A percentile compares a stretch with the other conserved stretches of the same genome.
Evolutionary conservation across 2,888 invertebrate genomes (phyloP).

Genomic region (Syrista parreyssii): DNA sequence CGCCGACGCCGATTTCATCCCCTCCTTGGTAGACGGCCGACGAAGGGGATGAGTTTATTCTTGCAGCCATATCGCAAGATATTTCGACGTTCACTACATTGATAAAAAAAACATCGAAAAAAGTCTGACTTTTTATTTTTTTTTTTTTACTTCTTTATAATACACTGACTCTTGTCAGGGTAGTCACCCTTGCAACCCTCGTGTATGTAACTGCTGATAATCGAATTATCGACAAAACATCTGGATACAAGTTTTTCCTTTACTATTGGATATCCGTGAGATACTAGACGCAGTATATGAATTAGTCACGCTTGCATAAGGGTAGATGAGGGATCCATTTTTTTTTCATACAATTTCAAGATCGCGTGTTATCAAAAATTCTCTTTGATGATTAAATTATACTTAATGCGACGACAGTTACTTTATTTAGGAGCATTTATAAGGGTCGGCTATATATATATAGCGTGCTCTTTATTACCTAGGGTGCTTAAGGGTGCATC

Average conservation of each 20-base stretch:
- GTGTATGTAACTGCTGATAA: not conserved
- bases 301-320: not conserved
- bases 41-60: not conserved
- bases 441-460: not conserved
- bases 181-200: not conserved
- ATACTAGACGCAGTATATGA: not conserved
- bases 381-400: not conserved
- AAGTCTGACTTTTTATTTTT: too few relatives aligned
- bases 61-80: not conserved
- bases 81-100: not conserved
- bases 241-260: not conserved
- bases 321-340: not conserved
- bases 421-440: not conserved
- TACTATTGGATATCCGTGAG: not conserved
- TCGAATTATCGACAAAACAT: not conserved
- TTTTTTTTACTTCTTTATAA: not conserved
- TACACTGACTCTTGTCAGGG: not conserved
- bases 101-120: not conserved
- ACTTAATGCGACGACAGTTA: not conserved
- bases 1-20: slow-evolving; percentile 44
- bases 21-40: not conserved
- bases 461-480: not conserved
- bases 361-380: not conserved
- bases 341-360: not conserved
- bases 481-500: too few relatives aligned